Base-by-base conservation (phyloP, 2,888 invertebrate genomes). In the Orchesella flavescens region DNA sequence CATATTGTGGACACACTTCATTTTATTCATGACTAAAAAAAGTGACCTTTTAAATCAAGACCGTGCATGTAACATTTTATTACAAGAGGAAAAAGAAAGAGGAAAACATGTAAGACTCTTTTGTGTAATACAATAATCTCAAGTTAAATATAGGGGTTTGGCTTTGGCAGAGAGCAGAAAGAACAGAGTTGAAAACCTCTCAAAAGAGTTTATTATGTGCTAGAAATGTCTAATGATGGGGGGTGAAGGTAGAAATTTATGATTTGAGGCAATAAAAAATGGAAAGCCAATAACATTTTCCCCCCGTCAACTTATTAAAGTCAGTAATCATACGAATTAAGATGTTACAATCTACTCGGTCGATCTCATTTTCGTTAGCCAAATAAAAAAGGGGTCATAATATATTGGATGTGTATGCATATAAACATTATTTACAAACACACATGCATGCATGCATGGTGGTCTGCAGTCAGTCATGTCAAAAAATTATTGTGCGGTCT, bases 241-340 rank as follows among this genome's bases (percentile, higher is more conserved):
- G 44, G 57, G 49, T 2, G 44, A 59, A 57, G 17, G 17, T 19
- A 43, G 19, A 43, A 57, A 49, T 49, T 49, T 49, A 49, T 49
- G 49, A 49, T n/a, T 34, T 34, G 63, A 19, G 12, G n/a, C 63
- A 44, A 49, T 44, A 49, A 23, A 34, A 69, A 23, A 21, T 44
- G 43, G 55, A 57, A 59, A 72, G 72, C 34, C 44, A 44, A 19
- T 72, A 59, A 59, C 44, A 59, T 57, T 44, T 72, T n/a, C n/a
- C 57, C 57, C 57, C 72, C 57, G 55, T 10, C 12, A 34, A 34
- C 59, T 72, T 72, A 72, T 72, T 72, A 72, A 59, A 44, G 23
- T 34, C 57, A 23, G 72, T 59, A 72, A 72, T 72, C 72, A 72
- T 55, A 72, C 24, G 57, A 72, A 72, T 72, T 72, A 72, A 72